Percentiles rank a stretch among this genome's conserved stretches.
Evolutionary conservation across 2,888 invertebrate species (phyloP).

Genomic region (Phanerotoma sp.): DNA sequence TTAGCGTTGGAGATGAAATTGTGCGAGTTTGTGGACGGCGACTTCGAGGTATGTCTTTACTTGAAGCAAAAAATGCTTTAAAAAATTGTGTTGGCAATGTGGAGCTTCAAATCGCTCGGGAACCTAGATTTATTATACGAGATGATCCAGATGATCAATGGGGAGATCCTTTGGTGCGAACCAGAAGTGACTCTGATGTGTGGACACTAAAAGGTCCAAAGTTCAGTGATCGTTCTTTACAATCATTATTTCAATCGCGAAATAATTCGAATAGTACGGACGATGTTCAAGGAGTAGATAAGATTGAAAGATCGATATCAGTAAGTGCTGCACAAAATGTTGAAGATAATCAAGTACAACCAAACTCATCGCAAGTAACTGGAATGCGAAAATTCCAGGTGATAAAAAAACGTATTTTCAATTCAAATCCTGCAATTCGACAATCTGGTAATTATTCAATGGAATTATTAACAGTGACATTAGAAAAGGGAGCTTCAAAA

Average conservation of each 20-base stretch:
- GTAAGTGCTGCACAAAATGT: constrained; percentile 8
- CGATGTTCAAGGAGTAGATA: constrained; percentile 42
- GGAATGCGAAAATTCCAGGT: constrained; percentile 59
- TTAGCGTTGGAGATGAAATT: constrained; percentile 62
- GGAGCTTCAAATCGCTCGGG: constrained; percentile 50
- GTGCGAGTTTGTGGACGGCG: constrained; percentile 62
- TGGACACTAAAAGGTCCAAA: constrained; percentile 39
- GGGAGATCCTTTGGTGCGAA: constrained; percentile 40
- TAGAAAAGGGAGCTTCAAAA: constrained; percentile 64
- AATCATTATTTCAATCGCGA: neutral
- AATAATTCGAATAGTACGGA: constrained; percentile 31
- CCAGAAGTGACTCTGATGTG: constrained; percentile 43
- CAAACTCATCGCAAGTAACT: constrained; percentile 47
- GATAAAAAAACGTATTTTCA: constrained; percentile 43
- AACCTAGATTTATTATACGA: constrained; percentile 42
- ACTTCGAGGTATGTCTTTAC: constrained; percentile 56
- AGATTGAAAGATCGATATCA: constrained; percentile 12
- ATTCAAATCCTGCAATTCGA: constrained; percentile 32
- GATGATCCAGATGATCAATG: constrained; percentile 45
- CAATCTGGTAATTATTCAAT: constrained; percentile 46
- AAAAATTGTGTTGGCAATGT: constrained; percentile 44
- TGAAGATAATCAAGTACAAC: constrained; percentile 23
- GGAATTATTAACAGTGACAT: constrained; percentile 52
- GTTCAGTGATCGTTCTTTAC: too few species aligned
- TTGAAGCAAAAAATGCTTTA: constrained; percentile 46